Evolutionary conservation across 2,113 vertebrate species (phyloP), one percentile per base, ranked within the genome.

Genomic region (Scolopax mira): DNA sequence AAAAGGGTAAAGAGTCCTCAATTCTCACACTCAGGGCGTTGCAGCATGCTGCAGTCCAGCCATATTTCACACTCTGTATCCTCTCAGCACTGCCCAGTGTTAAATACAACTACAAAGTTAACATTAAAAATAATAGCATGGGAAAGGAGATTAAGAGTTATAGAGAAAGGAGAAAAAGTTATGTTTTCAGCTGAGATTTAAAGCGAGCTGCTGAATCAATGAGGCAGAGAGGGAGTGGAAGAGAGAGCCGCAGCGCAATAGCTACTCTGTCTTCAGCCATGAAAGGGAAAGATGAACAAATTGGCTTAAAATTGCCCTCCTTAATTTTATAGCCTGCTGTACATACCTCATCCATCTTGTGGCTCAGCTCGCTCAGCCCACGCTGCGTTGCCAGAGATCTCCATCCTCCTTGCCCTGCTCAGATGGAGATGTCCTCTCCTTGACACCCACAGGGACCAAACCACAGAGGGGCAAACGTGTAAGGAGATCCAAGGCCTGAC

Each of bases 221-320:
- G 92, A 92, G 57, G 85, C 74, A 69, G 79, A 73, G 66, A 60
- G 39, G 51, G 70, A 92, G 69, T 1, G 11, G 46, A 86, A 73
- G 42, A 48, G 46, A 88, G 49, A 57, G n/a, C 42, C 0, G 2
- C 5, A 3, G 74, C 16, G 70, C 79, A 65, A 72, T 7, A 88
- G 51, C 70, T 35, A 31, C 74, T 87, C 85, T 15, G 39, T 46
- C 87, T 81, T 69, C 92, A 88, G 82, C 79, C 79, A 65, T 4
- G 39, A 70, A 81, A 72, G 31, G 64, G 46, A 90, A 93, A 78
- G 58, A 73, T 18, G 74, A 92, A 69, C 69, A 81, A 80, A 88
- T 51, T 65, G 70, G 70, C 79, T 90, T 71, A 72, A 88, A 93
- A 94, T 79, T 39, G 23, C 55, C 41, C 87, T 82, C 84, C 71